Base-by-base conservation (phyloP, 1,140 invertebrate genomes). In the Centruroides sculpturatus region DNA sequence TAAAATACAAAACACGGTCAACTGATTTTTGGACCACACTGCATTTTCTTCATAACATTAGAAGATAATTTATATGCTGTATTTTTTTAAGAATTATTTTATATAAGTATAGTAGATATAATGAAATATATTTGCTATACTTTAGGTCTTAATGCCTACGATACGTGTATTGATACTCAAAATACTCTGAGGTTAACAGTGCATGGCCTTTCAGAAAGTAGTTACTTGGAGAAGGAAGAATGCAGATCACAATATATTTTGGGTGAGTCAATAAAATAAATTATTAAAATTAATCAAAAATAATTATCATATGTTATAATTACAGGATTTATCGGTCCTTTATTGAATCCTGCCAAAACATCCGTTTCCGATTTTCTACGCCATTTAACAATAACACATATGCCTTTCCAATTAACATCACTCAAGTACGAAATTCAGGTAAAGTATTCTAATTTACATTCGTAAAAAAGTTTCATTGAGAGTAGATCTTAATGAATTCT, bases 141-240 rank as follows among this genome's bases (percentile, higher is more conserved):
- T 53, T 48, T 35, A 62, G 60, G 51, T 23, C 58, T 62, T 36
- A 56, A 62, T 23, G 23, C 58, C 4, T 62, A 62, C 49, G 60
- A 62, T 36, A 62, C 56, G 0, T 62, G 60, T 23, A 51, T 23
- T 2, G 55, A 55, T 23, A 47, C 41, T 0, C 55, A 56, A 9
- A 7, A 11, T 10, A 12, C 56, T 7, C 7, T 62, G 1, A n/a
- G 41, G 34, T 23, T 58, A 49, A 49, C 58, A 34, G 49, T 62
- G n/a, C 51, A 41, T 35, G 60, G 50, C 11, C 35, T 62, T 6
- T 13, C 46, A 3, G 41, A 55, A 35, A 46, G 41, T 5, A 12
- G 53, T 6, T 4, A 11, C 34, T n/a, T 57, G 8, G 41, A 41
- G 12, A 46, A 10, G n/a, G 7, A 13, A 35, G 46, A 35, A 8